phyloP scores from a whole-genome alignment of 2,113 vertebrate genomes.

The Thunnus thynnus region DNA sequence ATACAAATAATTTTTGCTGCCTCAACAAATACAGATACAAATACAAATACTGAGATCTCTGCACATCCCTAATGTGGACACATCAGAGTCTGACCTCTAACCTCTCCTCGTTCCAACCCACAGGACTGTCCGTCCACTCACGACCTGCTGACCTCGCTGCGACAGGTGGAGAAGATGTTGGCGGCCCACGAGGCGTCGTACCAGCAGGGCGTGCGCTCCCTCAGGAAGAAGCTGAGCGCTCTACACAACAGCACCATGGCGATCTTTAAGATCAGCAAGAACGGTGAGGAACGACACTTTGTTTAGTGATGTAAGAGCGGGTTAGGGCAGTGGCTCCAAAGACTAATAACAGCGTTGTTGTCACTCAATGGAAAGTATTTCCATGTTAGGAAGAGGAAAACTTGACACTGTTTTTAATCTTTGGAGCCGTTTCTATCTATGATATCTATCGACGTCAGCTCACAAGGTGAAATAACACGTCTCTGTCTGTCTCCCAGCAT shows the following conservation, averaged over 20 bases:
- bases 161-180: slow-evolving; percentile 88
- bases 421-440: too few species aligned
- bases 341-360: too few species aligned
- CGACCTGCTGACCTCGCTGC: slow-evolving; percentile 77
- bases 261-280: slow-evolving; percentile 55
- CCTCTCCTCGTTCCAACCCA: neutral
- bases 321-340: neutral
- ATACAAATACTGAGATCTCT: too few species aligned
- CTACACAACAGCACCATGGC: slow-evolving; percentile 82
- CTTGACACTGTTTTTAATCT: too few species aligned
- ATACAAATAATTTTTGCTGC: too few species aligned
- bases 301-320: neutral
- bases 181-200: slow-evolving; percentile 85
- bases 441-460: too few species aligned
- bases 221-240: slow-evolving; percentile 84
- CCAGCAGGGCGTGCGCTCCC: slow-evolving; percentile 69
- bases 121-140: slow-evolving; percentile 85
- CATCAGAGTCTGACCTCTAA: neutral
- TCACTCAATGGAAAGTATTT: too few species aligned
- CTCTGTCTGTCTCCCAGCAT: slow-evolving; percentile 63
- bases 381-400: too few species aligned
- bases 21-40: too few species aligned
- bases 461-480: neutral
- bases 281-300: slow-evolving; percentile 47
- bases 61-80: neutral